These are phyloP conservation scores for Ochotona curzoniae DNA, from an alignment of 2,113 vertebrate genomes.

Conservation along the genomic window DNA sequence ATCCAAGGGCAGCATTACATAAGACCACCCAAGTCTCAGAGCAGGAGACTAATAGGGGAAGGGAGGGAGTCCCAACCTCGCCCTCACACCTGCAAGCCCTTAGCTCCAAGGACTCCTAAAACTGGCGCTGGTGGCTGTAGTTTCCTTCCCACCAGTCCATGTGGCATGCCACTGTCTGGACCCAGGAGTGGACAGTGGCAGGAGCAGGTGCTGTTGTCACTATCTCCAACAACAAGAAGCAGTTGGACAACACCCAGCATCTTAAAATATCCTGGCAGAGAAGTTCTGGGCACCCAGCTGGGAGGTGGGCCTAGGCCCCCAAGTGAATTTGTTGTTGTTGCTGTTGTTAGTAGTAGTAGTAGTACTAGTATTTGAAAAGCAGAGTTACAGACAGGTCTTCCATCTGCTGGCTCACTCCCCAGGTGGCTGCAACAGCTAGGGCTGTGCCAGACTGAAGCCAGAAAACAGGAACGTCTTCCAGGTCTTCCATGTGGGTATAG, in stretches of 20 bases:
- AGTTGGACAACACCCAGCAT: background rate
- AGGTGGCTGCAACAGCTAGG: too few species aligned
- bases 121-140: background rate
- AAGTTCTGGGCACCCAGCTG: background rate
- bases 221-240: background rate
- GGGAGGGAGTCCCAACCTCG: too few species aligned
- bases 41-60: background rate
- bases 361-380: too few species aligned
- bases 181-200: background rate
- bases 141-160: background rate
- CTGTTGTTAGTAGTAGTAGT: too few species aligned
- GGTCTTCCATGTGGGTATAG: too few species aligned
- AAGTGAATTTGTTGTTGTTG: too few species aligned
- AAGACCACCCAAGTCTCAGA: background rate
- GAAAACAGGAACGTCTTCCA: too few species aligned
- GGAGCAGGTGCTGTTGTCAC: background rate
- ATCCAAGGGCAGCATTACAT: background rate
- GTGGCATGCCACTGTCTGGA: background rate
- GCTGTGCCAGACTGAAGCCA: too few species aligned
- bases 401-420: too few species aligned
- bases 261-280: background rate
- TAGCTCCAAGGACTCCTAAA: background rate
- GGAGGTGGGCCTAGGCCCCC: background rate
- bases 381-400: too few species aligned
- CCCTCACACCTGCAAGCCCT: accelerated